phyloP scores from a whole-genome alignment of 2,797 vertebrate genomes.

The Erethizon dorsatum region DNA sequence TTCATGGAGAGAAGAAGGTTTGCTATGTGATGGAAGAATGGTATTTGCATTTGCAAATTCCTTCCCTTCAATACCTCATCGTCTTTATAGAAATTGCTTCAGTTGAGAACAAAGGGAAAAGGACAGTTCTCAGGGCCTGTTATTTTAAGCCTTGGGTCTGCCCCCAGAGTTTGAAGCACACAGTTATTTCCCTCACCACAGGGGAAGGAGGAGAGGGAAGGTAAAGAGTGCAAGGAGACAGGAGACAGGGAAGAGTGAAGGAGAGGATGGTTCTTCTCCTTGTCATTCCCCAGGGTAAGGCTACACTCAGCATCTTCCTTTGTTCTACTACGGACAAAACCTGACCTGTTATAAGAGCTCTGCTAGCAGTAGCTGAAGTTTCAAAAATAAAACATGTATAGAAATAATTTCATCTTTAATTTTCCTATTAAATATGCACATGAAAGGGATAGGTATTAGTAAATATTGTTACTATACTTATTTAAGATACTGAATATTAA shows the following conservation, averaged over 20 bases:
- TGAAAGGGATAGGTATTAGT: neutral
- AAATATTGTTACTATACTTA: neutral
- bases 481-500: neutral
- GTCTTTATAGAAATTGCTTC: neutral
- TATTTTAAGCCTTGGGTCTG: neutral
- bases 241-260: neutral
- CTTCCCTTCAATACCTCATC: neutral
- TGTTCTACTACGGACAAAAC: constrained; percentile 62
- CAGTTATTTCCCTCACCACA: neutral
- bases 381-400: constrained; percentile 43
- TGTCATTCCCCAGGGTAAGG: neutral
- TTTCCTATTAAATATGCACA: constrained; percentile 44
- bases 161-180: neutral
- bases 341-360: constrained; percentile 57
- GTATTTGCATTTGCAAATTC: neutral
- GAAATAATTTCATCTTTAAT: constrained; percentile 21
- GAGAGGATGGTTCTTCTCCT: neutral
- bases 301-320: neutral
- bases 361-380: constrained; percentile 64
- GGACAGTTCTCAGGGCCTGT: neutral
- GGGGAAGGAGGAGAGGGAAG: neutral
- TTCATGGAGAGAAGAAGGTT: neutral
- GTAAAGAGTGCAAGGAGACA: neutral
- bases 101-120: neutral
- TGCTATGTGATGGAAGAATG: neutral